Evolutionary conservation across 2,888 invertebrate genomes (phyloP), one percentile per base, ranked within the genome.

Genomic region (Zootermopsis nevadensis): DNA sequence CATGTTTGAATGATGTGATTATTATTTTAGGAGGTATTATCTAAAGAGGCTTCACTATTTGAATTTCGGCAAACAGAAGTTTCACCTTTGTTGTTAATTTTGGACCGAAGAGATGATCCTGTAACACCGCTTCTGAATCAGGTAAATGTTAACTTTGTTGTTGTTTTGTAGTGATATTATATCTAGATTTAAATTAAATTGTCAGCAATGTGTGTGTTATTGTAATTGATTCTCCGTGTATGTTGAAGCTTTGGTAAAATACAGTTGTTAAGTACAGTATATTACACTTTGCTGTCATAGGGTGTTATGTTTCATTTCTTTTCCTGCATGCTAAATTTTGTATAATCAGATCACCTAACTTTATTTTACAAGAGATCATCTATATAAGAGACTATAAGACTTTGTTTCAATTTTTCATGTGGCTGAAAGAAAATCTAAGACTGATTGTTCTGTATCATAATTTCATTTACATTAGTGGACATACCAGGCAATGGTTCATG

Each of bases 401-500:
- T 38, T 38, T 38, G 19, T 48, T 48, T 48, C 3, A 48, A 48
- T 3, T 48, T 10, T 48, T 3, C 48, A 48, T 48, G 15, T 19
- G 3, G 19, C 3, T 48, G 48, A 48, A 48, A 15, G 48, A 48
- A 19, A 3, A 48, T 48, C 19, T 48, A 48, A 48, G 19, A 48
- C 48, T 48, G 48, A 48, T 19, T 48, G 48, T 48, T 19, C 19
- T 48, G 19, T 19, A 48, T 48, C 19, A 10, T 38, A 27, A 77
- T 74, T 85, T 82, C 76, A 35, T 86, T 85, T 83, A 84, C 27
- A 87, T 87, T 93, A 98, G 92, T 99, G 99, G 99, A 99, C 99
- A 0, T 99, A 99, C 90, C 99, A 99, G 90, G 99, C 99, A 2
- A 99, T 99, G 99, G 98, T 99, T 19, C 99, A 99, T 90, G 99